Evolutionary conservation across 2,113 vertebrate genomes (phyloP).

Genomic region (Enhydra lutris): DNA sequence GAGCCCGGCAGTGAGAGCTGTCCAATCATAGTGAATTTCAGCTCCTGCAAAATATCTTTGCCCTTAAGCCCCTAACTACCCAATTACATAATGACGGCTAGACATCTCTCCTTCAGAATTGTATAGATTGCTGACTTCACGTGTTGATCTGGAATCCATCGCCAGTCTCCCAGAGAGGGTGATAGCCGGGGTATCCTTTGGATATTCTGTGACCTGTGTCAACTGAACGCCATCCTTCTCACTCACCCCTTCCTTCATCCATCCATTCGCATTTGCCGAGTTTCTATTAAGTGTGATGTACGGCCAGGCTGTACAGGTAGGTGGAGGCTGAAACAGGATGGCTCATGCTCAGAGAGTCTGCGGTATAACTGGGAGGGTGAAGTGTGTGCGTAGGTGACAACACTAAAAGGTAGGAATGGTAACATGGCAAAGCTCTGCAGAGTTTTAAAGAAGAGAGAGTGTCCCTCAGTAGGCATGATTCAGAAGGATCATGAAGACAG

Average conservation of each 20-base stretch:
- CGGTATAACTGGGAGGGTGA: background rate
- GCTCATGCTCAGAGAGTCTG: background rate
- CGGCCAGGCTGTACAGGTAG: background rate
- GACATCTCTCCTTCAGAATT: background rate
- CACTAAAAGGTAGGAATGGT: background rate
- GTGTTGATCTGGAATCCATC: background rate
- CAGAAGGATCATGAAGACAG: background rate
- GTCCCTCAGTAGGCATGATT: background rate
- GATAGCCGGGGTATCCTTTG: background rate
- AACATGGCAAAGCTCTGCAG: background rate
- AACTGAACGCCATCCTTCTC: background rate
- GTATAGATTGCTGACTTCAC: background rate
- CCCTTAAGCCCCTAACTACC: background rate
- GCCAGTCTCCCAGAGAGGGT: background rate
- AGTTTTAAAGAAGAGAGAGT: background rate
- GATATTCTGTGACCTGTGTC: background rate
- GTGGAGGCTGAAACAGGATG: background rate
- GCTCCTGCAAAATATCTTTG: background rate
- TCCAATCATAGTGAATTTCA: background rate
- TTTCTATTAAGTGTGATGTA: background rate
- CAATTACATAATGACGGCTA: background rate
- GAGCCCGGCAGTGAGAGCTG: background rate
- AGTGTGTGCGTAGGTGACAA: background rate
- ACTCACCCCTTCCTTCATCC: background rate
- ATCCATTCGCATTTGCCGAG: background rate